phyloP scores from a whole-genome alignment of 2,113 vertebrate species.

The Tonatia bakeri region DNA sequence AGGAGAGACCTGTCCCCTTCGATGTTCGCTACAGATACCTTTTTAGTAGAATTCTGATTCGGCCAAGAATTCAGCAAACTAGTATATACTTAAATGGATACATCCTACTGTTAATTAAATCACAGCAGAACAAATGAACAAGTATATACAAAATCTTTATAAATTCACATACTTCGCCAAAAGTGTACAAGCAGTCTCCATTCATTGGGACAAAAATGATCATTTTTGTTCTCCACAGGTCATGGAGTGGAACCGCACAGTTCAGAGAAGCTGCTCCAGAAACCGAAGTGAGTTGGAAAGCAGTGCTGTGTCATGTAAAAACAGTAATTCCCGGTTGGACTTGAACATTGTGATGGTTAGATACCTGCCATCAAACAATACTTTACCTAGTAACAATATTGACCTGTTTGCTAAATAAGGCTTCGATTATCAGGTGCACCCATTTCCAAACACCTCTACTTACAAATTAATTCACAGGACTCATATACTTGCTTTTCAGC shows the following conservation, averaged over 20 bases:
- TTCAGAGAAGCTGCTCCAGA: not conserved
- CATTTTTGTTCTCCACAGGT: conserved; percentile 30
- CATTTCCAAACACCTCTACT: conserved; percentile 26
- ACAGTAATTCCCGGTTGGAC: conserved; percentile 36
- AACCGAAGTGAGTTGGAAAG: conserved; percentile 6
- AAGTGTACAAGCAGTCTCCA: conserved; percentile 54
- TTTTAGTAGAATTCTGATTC: not conserved
- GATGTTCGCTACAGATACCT: not conserved
- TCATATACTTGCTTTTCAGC: conserved; percentile 31
- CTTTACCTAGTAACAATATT: conserved; percentile 43
- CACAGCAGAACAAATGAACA: conserved; percentile 19
- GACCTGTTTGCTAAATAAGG: conserved; percentile 64
- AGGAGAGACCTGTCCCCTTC: not conserved
- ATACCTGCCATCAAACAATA: not conserved
- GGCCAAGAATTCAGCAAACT: not conserved
- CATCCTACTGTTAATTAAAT: not conserved
- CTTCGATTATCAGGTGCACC: conserved; percentile 28
- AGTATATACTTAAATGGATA: not conserved
- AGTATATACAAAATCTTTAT: conserved; percentile 67
- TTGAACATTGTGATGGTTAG: conserved; percentile 65
- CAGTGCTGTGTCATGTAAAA: not conserved
- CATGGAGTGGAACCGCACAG: conserved; percentile 19
- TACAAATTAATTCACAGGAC: conserved; percentile 77
- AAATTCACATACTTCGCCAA: conserved; percentile 34
- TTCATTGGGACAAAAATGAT: conserved; percentile 34